These are phyloP conservation scores for Sebastes hubbsi DNA, from an alignment of 2,797 vertebrate species.

Conservation along the genomic window DNA sequence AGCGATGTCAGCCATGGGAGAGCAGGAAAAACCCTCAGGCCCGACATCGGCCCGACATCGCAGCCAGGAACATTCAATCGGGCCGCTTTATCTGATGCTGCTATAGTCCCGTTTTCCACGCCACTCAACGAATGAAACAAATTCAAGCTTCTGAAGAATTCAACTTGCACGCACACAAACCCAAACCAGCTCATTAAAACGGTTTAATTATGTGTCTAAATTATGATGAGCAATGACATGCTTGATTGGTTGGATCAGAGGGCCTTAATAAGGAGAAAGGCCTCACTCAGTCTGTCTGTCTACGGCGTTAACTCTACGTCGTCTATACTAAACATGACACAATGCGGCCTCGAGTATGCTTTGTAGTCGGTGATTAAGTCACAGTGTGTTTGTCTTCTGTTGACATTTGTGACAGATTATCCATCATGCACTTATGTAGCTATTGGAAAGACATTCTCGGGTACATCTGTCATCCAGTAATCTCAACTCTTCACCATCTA, in stretches of 20 bases:
- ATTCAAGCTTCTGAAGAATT: conserved; percentile 18
- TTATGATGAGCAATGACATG: conserved; percentile 80
- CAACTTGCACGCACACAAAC: conserved; percentile 12
- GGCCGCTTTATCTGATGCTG: conserved; percentile 3
- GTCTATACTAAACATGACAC: conserved; percentile 35
- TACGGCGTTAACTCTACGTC: conserved; percentile 22
- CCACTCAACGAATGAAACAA: neutral
- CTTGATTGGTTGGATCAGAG: conserved; percentile 75
- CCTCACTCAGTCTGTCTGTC: conserved; percentile 40
- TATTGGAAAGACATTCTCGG: neutral
- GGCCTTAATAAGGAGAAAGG: conserved; percentile 64
- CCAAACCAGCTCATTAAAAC: conserved; percentile 63
- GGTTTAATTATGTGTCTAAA: conserved; percentile 68
- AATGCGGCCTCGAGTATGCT: conserved; percentile 37
- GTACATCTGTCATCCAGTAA: conserved; percentile 6
- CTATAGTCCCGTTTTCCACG: neutral
- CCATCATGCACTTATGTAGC: neutral
- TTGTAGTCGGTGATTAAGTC: conserved; percentile 15
- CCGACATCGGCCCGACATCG: neutral
- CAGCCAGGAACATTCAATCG: conserved; percentile 41
- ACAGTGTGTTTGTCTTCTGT: conserved; percentile 18
- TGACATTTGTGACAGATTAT: conserved; percentile 18
- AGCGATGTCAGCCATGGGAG: conserved; percentile 44
- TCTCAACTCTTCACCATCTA: neutral
- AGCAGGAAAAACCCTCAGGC: conserved; percentile 46